A percentile compares a stretch with the other conserved stretches of the same genome.
Evolutionary conservation across 2,888 invertebrate species (phyloP).

Genomic region (Chymomyza amoena): DNA sequence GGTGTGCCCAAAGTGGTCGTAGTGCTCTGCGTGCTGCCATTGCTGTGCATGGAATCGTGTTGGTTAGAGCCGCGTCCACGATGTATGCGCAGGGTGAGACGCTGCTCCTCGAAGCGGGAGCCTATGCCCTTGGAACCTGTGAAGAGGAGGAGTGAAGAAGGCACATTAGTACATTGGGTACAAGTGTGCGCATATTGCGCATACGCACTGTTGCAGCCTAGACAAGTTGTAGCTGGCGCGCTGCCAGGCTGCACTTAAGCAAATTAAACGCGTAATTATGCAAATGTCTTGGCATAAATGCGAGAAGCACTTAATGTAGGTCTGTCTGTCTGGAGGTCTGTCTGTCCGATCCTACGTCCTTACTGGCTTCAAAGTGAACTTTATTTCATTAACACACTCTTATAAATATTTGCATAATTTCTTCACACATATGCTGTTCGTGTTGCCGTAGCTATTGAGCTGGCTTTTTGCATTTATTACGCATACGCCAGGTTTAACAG

Average conservation of each 20-base stretch:
- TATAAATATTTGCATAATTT: slow-evolving; percentile 66
- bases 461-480: slow-evolving; percentile 61
- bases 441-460: too few relatives aligned
- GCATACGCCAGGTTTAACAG: slow-evolving; percentile 67
- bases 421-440: slow-evolving; percentile 7
- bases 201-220: slow-evolving; percentile 41
- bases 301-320: slow-evolving; percentile 59
- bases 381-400: slow-evolving; percentile 65
- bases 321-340: not conserved
- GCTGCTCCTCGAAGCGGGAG: slow-evolving; percentile 91
- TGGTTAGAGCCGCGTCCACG: slow-evolving; percentile 88
- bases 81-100: slow-evolving; percentile 94
- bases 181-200: slow-evolving; percentile 28
- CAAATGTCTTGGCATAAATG: slow-evolving; percentile 65
- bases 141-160: too few relatives aligned
- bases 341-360: slow-evolving; percentile 8
- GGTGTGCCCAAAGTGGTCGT: slow-evolving; percentile 84
- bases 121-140: slow-evolving; percentile 83
- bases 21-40: slow-evolving; percentile 85
- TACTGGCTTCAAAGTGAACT: slow-evolving; percentile 59
- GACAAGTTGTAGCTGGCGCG: slow-evolving; percentile 18
- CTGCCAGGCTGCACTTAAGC: slow-evolving; percentile 61
- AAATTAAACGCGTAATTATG: slow-evolving; percentile 72
- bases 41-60: slow-evolving; percentile 83
- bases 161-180: slow-evolving; percentile 26